Evolutionary conservation across 2,888 invertebrate genomes (phyloP), one percentile per base, ranked within the genome.

Genomic region (Mongoloraphidia duomilia): DNA sequence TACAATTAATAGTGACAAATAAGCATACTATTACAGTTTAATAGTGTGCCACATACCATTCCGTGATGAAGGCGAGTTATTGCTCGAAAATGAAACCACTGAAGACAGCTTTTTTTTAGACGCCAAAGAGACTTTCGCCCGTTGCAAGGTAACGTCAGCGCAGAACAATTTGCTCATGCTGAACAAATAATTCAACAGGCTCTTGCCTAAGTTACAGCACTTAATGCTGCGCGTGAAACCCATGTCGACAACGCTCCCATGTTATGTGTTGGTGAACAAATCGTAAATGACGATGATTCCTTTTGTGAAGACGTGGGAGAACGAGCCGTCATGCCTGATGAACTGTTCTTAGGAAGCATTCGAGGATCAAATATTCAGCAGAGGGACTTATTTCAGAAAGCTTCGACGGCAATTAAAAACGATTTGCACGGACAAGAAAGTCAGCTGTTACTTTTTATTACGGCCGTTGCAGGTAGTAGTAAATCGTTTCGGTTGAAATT

Each of bases 401-500:
- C 50, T 37, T 49, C 45, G 11, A 14, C 12, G 17, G 41, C 47
- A 2, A 50, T 53, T 39, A 10, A 47, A 34, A 38, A 47, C 4
- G 45, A 45, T 12, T 14, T 45, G 2, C 9, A 45, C 5, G 34
- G 10, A 3, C 2, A 34, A 33, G 51, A 56, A 39, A n/a, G 40
- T 34, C 49, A 51, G 9, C 43, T 57, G 11, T 46, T 59, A 36
- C 42, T 61, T 8, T 60, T 61, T 51, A 55, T 62, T 6, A 63
- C 60, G 0, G 61, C 59, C 0, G 59, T 59, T 11, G 49, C 50
- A 2, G 53, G 51, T 11, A 51, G 49, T 36, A 51, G 51, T 13
- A 53, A 54, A 50, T 57, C 57, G 2, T 60, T 56, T 49, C 4
- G 56, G 1, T 50, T 61, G 17, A 60, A 59, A 57, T 52, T 59